Evolutionary conservation across 2,113 vertebrate genomes (phyloP).

Genomic region (Zeus faber): DNA sequence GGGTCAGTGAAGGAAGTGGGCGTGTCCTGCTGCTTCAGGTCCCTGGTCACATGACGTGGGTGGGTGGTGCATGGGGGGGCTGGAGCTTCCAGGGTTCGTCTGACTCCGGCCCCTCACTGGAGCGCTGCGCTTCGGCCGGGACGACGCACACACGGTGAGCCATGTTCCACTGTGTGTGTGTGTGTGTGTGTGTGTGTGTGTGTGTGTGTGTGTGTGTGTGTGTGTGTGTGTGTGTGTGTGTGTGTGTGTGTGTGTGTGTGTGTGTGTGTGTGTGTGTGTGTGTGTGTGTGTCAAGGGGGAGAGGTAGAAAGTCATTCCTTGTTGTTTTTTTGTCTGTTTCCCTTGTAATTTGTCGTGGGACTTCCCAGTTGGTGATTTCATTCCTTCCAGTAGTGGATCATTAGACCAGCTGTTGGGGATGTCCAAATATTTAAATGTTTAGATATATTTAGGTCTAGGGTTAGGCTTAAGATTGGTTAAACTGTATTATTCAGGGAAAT

Average conservation of each 20-base stretch:
- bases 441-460: too few species aligned
- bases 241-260: conserved; percentile 6
- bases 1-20: conserved; percentile 55
- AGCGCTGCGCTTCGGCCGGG: conserved; percentile 50
- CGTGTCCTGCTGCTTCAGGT: conserved; percentile 37
- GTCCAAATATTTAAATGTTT: too few species aligned
- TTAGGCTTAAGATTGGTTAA: too few species aligned
- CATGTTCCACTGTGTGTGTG: conserved; percentile 32
- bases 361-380: conserved; percentile 9
- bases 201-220: conserved; percentile 6
- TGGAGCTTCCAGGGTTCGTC: conserved; percentile 46
- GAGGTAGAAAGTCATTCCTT: background rate
- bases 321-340: background rate
- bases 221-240: conserved; percentile 6
- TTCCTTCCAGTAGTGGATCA: background rate
- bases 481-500: too few species aligned
- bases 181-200: background rate
- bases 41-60: conserved; percentile 61
- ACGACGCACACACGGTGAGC: conserved; percentile 61
- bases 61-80: conserved; percentile 45
- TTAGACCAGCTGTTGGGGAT: conserved; percentile 13
- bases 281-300: conserved; percentile 6
- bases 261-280: too few species aligned
- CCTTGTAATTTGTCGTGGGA: background rate
- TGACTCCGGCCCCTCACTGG: conserved; percentile 63